A percentile compares a stretch with the other conserved stretches of the same genome.
Conservation (phyloP, 2,888 invertebrate species). For the Bombyx huttoni region DNA sequence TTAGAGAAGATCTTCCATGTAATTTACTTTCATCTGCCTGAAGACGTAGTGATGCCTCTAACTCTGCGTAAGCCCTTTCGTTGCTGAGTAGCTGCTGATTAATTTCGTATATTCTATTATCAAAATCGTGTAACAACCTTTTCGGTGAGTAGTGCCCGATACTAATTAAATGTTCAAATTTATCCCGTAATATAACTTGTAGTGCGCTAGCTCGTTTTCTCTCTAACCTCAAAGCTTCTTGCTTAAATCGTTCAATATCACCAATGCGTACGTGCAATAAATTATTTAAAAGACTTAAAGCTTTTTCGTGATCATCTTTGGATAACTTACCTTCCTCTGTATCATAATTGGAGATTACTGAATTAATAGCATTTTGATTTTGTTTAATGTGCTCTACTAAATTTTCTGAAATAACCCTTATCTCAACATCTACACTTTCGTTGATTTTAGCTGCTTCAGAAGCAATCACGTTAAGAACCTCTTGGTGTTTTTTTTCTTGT, state of each 20-base stretch:
- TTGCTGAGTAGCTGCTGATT: slow-evolving; percentile 56
- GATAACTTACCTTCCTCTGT: slow-evolving; percentile 9
- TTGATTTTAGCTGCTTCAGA: slow-evolving; percentile 26
- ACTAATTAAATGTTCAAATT: slow-evolving; percentile 36
- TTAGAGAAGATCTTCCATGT: slow-evolving; percentile 29
- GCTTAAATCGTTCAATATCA: slow-evolving; percentile 29
- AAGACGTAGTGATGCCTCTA: slow-evolving; percentile 34
- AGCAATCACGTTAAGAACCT: slow-evolving; percentile 19
- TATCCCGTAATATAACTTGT: slow-evolving; percentile 28
- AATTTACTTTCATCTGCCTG: slow-evolving; percentile 31
- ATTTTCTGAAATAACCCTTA: slow-evolving; percentile 30
- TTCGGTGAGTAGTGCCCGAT: slow-evolving; percentile 37
- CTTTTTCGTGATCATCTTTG: slow-evolving; percentile 17
- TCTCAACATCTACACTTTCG: slow-evolving; percentile 27
- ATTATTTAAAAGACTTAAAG: slow-evolving; percentile 22
- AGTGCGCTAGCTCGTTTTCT: slow-evolving; percentile 39
- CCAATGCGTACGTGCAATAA: slow-evolving; percentile 22
- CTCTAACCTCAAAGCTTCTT: slow-evolving; percentile 34
- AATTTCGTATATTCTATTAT: slow-evolving; percentile 41
- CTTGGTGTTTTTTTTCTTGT: slow-evolving; percentile 28
- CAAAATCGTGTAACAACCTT: slow-evolving; percentile 45
- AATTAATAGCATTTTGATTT: slow-evolving; percentile 32
- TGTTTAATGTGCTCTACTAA: slow-evolving; percentile 32
- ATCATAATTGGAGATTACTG: slow-evolving; percentile 21
- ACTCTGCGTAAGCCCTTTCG: slow-evolving; percentile 35